Percentiles rank a stretch among this genome's conserved stretches.
These are phyloP conservation scores for Dexiosoma caninum DNA, from an alignment of 2,888 invertebrate species.

Conservation along the genomic window DNA sequence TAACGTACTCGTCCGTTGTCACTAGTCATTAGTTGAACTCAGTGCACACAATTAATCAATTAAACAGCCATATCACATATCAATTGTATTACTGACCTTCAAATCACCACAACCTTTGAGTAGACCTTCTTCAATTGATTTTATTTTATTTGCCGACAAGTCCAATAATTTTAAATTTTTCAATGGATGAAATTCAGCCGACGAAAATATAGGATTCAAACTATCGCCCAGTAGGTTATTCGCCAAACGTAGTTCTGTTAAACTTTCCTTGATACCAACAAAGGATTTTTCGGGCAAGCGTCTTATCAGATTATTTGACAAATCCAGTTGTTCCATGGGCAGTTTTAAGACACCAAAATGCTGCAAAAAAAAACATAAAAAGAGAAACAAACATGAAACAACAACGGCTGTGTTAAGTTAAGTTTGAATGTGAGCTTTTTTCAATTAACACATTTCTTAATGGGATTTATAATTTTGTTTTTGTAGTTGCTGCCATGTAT, in stretches of 20 bases:
- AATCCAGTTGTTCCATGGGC: constrained; percentile 86
- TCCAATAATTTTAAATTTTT: constrained; percentile 86
- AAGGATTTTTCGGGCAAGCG: constrained; percentile 87
- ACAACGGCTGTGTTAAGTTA: constrained; percentile 27
- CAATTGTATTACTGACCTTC: constrained; percentile 79
- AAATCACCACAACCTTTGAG: constrained; percentile 89
- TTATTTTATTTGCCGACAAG: constrained; percentile 88
- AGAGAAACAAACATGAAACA: constrained; percentile 5
- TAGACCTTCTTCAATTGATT: constrained; percentile 90
- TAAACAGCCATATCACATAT: neutral
- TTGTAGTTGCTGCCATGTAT: neutral
- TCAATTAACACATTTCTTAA: constrained; percentile 25
- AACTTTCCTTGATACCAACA: constrained; percentile 81
- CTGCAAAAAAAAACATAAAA: constrained; percentile 67
- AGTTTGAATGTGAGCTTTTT: constrained; percentile 1
- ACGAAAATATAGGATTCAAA: constrained; percentile 93
- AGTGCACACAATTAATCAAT: constrained; percentile 25
- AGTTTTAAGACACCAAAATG: constrained; percentile 85
- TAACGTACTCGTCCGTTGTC: neutral
- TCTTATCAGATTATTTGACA: constrained; percentile 89
- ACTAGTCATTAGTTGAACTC: neutral
- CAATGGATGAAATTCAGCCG: constrained; percentile 88
- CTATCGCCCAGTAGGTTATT: constrained; percentile 93
- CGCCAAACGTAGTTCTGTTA: constrained; percentile 85
- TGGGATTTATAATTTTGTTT: neutral